phyloP scores from a whole-genome alignment of 2,113 vertebrate genomes.

The Xiphophorus hellerii region DNA sequence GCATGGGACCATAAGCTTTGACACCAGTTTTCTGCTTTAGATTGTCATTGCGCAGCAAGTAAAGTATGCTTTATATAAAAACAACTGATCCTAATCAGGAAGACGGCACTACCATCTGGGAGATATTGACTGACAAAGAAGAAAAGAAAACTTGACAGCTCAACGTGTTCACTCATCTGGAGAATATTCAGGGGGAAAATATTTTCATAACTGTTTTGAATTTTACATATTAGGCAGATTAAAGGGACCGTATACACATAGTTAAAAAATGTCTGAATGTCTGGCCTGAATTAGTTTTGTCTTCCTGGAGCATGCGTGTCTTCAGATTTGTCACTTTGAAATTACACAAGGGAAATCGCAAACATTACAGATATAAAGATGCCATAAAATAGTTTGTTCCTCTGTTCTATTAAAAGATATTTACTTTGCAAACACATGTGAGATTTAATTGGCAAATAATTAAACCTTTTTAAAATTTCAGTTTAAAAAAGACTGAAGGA shows the following conservation, averaged over 20 bases:
- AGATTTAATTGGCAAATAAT: not conserved
- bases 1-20: not conserved
- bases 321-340: conserved; percentile 66
- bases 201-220: conserved; percentile 79
- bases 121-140: conserved; percentile 49
- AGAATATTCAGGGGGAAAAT: conserved; percentile 73
- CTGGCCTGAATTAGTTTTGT: conserved; percentile 69
- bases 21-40: not conserved
- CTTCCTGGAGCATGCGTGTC: conserved; percentile 55
- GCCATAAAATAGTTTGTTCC: conserved; percentile 1
- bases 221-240: conserved; percentile 77
- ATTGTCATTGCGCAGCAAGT: conserved; percentile 9
- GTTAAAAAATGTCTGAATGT: conserved; percentile 56
- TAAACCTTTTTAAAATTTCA: no score
- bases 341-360: conserved; percentile 18
- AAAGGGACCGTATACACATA: conserved; percentile 56
- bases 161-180: conserved; percentile 67
- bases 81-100: conserved; percentile 50
- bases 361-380: conserved; percentile 28
- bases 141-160: conserved; percentile 52
- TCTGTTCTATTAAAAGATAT: not conserved
- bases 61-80: conserved; percentile 28
- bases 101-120: conserved; percentile 48
- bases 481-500: not conserved
- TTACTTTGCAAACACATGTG: not conserved